phyloP scores from a whole-genome alignment of 2,888 invertebrate genomes.

The Pammene fasciana region DNA sequence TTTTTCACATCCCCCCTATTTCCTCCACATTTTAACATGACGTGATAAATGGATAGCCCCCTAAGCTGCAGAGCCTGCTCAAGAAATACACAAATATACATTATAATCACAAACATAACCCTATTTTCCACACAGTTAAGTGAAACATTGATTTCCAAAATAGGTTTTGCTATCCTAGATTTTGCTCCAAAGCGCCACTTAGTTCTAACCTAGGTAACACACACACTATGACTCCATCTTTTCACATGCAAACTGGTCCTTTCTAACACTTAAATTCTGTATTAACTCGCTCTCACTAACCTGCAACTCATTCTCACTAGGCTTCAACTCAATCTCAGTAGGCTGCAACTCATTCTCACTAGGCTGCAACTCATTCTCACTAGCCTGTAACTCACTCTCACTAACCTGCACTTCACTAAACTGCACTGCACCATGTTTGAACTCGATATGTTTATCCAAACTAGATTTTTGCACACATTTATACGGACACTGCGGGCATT shows the following conservation, averaged over 20 bases:
- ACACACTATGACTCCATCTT: constrained; percentile 27
- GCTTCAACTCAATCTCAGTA: no score
- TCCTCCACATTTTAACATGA: no score
- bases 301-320: constrained; percentile 43
- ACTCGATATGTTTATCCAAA: constrained; percentile 76
- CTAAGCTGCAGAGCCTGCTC: no score
- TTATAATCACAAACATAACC: no score
- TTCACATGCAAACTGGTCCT: constrained; percentile 47
- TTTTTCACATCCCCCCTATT: no score
- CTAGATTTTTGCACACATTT: constrained; percentile 76
- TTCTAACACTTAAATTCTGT: constrained; percentile 67
- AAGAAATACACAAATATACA: no score
- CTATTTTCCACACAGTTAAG: no score
- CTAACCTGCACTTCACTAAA: constrained; percentile 48
- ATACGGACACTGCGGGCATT: constrained; percentile 72
- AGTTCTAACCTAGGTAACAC: constrained; percentile 1
- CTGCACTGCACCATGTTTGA: constrained; percentile 64
- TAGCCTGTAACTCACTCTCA: constrained; percentile 44
- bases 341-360: constrained; percentile 42
- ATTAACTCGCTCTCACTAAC: constrained; percentile 49
- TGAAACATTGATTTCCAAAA: no score
- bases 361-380: constrained; percentile 46
- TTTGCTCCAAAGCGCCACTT: constrained; percentile 15
- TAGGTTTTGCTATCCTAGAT: background rate
- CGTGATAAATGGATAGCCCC: no score